Evolutionary conservation across 1,140 invertebrate species (phyloP).

Genomic region (Micrasema longulum): DNA sequence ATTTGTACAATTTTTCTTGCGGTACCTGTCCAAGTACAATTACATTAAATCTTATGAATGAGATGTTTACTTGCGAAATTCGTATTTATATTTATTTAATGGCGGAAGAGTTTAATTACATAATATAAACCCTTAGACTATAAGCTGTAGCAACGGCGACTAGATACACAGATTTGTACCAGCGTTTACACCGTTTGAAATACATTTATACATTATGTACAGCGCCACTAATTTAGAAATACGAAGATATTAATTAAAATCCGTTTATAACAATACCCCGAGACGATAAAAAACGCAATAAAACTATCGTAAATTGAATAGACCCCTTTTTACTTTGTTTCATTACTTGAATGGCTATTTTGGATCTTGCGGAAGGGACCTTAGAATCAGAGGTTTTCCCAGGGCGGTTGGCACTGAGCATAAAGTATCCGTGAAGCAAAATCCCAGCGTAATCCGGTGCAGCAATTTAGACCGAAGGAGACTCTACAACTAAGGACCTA

Average conservation of each 20-base stretch:
- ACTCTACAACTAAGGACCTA: conserved; percentile 30
- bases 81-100: conserved; percentile 32
- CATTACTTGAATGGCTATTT: background rate
- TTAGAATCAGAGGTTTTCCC: conserved; percentile 45
- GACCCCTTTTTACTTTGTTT: too few species aligned
- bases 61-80: too few species aligned
- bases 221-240: too few species aligned
- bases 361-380: conserved; percentile 13
- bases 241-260: too few species aligned
- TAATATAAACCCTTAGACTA: conserved; percentile 18
- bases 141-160: conserved; percentile 15
- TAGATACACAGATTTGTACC: conserved; percentile 29
- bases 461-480: conserved; percentile 64
- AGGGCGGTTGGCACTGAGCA: conserved; percentile 49
- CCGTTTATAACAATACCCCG: background rate
- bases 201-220: too few species aligned
- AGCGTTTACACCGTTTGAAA: conserved; percentile 18
- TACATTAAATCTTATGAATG: too few species aligned
- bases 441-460: conserved; percentile 64
- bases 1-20: too few species aligned
- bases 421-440: conserved; percentile 62
- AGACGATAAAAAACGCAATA: background rate
- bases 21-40: too few species aligned
- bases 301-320: too few species aligned
- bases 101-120: conserved; percentile 17